phyloP scores from a whole-genome alignment of 1,140 invertebrate genomes.

The Pogonomyrmex barbatus region DNA sequence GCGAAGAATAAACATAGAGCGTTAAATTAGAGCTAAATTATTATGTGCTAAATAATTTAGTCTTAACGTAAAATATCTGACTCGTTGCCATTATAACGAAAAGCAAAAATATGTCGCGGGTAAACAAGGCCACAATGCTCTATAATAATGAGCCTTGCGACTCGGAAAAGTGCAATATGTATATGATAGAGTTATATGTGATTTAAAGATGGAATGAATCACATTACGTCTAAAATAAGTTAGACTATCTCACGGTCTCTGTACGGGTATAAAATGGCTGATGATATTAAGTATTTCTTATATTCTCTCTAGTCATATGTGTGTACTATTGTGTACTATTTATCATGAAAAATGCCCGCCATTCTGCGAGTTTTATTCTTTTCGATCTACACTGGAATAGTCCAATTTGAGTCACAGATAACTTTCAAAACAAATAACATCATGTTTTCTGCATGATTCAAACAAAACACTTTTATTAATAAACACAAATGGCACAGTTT shows the following conservation, averaged over 20 bases:
- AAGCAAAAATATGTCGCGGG: constrained; percentile 41
- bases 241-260: constrained; percentile 42
- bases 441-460: background rate
- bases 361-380: background rate
- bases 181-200: constrained; percentile 64
- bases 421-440: background rate
- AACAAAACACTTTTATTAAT: background rate
- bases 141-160: background rate
- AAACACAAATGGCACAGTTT: background rate
- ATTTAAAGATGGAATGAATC: constrained; percentile 45
- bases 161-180: constrained; percentile 71
- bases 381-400: background rate
- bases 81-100: constrained; percentile 75
- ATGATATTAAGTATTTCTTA: constrained; percentile 67
- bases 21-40: constrained; percentile 53
- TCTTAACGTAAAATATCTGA: constrained; percentile 55
- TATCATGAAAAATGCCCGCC: constrained; percentile 63
- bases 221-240: constrained; percentile 32
- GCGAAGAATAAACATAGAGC: constrained; percentile 49
- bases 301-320: constrained; percentile 73
- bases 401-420: background rate
- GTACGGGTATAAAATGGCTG: constrained; percentile 61
- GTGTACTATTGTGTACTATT: constrained; percentile 68
- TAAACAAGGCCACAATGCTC: background rate
- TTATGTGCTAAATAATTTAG: constrained; percentile 63